Percentiles rank a stretch among this genome's conserved stretches.
phyloP scores from a whole-genome alignment of 2,797 vertebrate species.

The Sebastes aleutianus region DNA sequence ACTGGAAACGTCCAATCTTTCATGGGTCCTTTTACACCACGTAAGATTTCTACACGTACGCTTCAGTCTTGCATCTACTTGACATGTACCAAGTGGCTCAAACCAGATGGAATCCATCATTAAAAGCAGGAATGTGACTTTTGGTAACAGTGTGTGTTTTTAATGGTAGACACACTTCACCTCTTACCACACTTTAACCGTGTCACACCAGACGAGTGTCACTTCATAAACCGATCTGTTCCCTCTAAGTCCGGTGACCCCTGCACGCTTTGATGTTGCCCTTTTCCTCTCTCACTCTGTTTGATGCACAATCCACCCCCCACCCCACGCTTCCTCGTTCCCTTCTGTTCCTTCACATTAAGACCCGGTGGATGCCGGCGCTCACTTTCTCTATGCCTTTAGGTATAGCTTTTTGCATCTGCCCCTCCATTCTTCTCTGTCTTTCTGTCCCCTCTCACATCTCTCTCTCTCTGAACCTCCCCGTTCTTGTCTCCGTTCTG shows the following conservation, averaged over 20 bases:
- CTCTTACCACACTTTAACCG: not conserved
- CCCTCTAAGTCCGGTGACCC: slow-evolving; percentile 44
- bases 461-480: slow-evolving; percentile 4
- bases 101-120: slow-evolving; percentile 28
- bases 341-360: not conserved
- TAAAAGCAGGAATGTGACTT: slow-evolving; percentile 19
- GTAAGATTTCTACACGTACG: not conserved
- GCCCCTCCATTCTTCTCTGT: not conserved
- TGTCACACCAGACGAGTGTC: slow-evolving; percentile 22
- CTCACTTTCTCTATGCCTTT: slow-evolving; percentile 2
- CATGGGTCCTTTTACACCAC: not conserved
- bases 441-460: not conserved
- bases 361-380: not conserved
- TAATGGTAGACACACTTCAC: not conserved
- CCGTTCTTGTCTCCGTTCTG: slow-evolving; percentile 31
- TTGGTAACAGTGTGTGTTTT: not conserved
- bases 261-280: slow-evolving; percentile 64
- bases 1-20: not conserved
- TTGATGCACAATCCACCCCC: slow-evolving; percentile 21
- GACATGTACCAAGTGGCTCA: not conserved
- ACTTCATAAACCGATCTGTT: slow-evolving; percentile 38
- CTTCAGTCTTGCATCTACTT: not conserved
- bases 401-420: not conserved
- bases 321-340: not conserved
- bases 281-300: slow-evolving; percentile 30